Conservation (phyloP, 2,888 invertebrate species). For the Microplitis deprimator region DNA sequence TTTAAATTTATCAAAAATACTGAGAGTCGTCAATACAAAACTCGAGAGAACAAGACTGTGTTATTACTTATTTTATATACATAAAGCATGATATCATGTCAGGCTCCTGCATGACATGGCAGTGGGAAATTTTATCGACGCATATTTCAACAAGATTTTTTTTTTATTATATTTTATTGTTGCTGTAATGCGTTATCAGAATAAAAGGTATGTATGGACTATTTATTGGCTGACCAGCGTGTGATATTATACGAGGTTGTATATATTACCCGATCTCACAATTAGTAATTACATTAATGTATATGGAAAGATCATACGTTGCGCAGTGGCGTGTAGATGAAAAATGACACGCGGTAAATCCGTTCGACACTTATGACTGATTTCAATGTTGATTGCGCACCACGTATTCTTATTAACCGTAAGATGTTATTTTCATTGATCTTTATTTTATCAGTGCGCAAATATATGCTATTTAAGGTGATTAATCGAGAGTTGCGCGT, state of each 20-base stretch:
- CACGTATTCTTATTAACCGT: slow-evolving; percentile 53
- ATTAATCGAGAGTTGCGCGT: neutral
- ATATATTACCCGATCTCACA: slow-evolving; percentile 15
- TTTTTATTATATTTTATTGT: no score
- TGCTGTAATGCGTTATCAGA: slow-evolving; percentile 45
- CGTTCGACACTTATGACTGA: slow-evolving; percentile 17
- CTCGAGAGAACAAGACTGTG: no score
- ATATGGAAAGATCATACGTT: slow-evolving; percentile 33
- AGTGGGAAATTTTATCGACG: slow-evolving; percentile 52
- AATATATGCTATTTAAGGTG: slow-evolving; percentile 35
- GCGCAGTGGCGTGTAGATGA: slow-evolving; percentile 36
- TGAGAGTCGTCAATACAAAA: no score
- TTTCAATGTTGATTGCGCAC: slow-evolving; percentile 41
- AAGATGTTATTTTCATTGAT: slow-evolving; percentile 57
- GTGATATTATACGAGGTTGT: slow-evolving; percentile 22
- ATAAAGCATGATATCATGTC: neutral
- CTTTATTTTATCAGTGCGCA: slow-evolving; percentile 50
- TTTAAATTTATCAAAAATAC: no score
- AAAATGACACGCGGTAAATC: slow-evolving; percentile 40
- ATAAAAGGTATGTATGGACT: slow-evolving; percentile 39
- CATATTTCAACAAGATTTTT: slow-evolving; percentile 45
- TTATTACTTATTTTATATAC: no score
- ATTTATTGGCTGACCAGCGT: slow-evolving; percentile 54
- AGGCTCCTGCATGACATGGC: slow-evolving; percentile 24
- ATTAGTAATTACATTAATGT: slow-evolving; percentile 7